These are phyloP conservation scores for Sebastes iracundus DNA, from an alignment of 2,797 vertebrate genomes.

Conservation along the genomic window DNA sequence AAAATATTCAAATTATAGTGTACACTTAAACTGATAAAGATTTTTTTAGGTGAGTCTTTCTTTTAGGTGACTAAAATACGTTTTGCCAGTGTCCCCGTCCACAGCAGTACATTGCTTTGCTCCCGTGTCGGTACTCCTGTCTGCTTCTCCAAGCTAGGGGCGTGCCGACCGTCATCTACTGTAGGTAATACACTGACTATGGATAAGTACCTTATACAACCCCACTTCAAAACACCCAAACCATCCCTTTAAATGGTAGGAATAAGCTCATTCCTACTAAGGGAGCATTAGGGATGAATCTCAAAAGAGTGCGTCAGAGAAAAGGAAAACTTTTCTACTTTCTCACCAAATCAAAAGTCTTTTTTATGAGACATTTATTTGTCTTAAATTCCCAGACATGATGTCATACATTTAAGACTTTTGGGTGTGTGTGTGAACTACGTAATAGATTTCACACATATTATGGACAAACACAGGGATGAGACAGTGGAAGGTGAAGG, in stretches of 20 bases:
- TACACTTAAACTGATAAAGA: too few species aligned
- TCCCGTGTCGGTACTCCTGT: too few species aligned
- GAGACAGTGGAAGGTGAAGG: not conserved
- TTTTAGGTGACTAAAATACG: too few species aligned
- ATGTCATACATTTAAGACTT: conserved; percentile 45
- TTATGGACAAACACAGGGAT: conserved; percentile 4
- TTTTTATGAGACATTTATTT: not conserved
- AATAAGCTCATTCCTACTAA: not conserved
- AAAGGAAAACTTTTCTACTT: not conserved
- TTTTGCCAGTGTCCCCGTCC: too few species aligned
- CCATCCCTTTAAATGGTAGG: not conserved
- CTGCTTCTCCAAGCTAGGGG: too few species aligned
- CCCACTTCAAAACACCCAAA: too few species aligned
- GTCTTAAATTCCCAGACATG: conserved; percentile 47
- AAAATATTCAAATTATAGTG: too few species aligned
- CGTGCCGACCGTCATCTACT: too few species aligned
- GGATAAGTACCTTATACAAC: too few species aligned
- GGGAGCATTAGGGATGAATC: not conserved
- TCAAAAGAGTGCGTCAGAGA: not conserved
- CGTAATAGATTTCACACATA: conserved; percentile 2
- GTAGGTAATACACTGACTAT: too few species aligned
- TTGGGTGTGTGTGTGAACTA: conserved; percentile 18
- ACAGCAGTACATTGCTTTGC: too few species aligned
- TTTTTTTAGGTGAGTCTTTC: too few species aligned
- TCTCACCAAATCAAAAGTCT: not conserved